Evolutionary conservation across 2,888 invertebrate genomes (phyloP), one percentile per base, ranked within the genome.

Genomic region (Brachynemurus nebulosus): DNA sequence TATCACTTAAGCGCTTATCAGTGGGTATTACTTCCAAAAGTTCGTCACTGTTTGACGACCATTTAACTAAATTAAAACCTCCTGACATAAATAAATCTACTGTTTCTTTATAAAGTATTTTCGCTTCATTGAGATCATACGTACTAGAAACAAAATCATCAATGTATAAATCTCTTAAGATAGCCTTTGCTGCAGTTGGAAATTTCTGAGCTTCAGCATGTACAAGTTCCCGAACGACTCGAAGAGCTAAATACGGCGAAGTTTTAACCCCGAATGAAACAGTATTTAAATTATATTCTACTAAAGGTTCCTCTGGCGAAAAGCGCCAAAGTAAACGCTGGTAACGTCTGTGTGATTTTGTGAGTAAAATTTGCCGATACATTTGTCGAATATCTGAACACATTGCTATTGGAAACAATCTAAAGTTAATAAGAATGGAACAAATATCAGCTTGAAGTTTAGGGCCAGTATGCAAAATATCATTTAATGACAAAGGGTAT

Each of bases 321-420:
- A 44, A 42, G 16, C 45, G 4, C 14, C 38, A 45, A 16, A 47
- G 23, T 14, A 47, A 37, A 6, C 45, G n/a, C 9, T 47, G 45
- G 42, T 34, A 48, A 16, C 40, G 35, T 27, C 39, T 16, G 17
- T 45, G 42, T n/a, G 41, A 14, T 33, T 36, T 33, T 7, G 18
- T 18, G 16, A 48, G 20, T 12, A 14, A 11, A 8, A 49, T 48
- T 16, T 45, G 42, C 8, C 42, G 19, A 34, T 47, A 50, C 48
- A 48, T 50, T 11, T 48, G 45, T 7, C 34, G 36, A 9, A 50
- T 47, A 35, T 50, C 50, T 2, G 47, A 42, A 8, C 47, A 43
- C 11, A 49, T 35, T 8, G 37, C 50, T 2, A 45, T 36, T 7
- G 40, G 17, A 40, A 38, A 41, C 9, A 46, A 23, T 9, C 49